Base-by-base conservation (phyloP, 2,888 invertebrate species). In the Netelia fuscicornis region DNA sequence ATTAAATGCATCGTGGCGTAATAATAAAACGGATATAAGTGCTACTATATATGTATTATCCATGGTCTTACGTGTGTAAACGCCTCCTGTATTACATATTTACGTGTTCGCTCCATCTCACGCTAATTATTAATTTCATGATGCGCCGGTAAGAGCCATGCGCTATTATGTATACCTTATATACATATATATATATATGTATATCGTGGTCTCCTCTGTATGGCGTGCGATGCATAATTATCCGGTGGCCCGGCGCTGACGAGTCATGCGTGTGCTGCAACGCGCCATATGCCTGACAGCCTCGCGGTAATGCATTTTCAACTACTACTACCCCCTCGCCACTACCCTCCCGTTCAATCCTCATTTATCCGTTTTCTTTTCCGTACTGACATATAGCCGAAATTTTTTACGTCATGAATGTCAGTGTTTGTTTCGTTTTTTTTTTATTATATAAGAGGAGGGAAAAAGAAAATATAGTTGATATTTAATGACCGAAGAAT, bases 41-140 rank as follows among this genome's bases (percentile, higher is more conserved):
- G 56, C 25, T 56, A 30, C 30, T 58, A 65, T 37, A 68, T 75
- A 81, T 44, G 20, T 62, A n/a, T 25, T 10, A 11, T 25, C 30
- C 23, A 17, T 13, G 25, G 25, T 30, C 10, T 62, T 30, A 20
- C 52, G 30, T 74, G 52, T 64, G 48, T 23, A 65, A 52, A 64
- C 77, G 48, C 25, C 42, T 64, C 56, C 65, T 79, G 64, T 71
- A 80, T 72, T 82, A 65, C 25, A 75, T 75, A 44, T 75, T 23
- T 68, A 83, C 83, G 60, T 62, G 83, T 56, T 85, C 86, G 86
- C 86, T 86, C 88, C 88, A 87, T 90, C 91, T 91, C 89, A 88
- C 87, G 90, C 91, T 93, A 92, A 93, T 93, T 93, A 93, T 93
- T 93, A 93, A 93, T 93, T 93, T 93, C 93, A 92, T 93, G 93